Percentiles rank a stretch among this genome's conserved stretches.
Conservation (phyloP, 2,113 vertebrate genomes). For the Austrofundulus limnaeus region DNA sequence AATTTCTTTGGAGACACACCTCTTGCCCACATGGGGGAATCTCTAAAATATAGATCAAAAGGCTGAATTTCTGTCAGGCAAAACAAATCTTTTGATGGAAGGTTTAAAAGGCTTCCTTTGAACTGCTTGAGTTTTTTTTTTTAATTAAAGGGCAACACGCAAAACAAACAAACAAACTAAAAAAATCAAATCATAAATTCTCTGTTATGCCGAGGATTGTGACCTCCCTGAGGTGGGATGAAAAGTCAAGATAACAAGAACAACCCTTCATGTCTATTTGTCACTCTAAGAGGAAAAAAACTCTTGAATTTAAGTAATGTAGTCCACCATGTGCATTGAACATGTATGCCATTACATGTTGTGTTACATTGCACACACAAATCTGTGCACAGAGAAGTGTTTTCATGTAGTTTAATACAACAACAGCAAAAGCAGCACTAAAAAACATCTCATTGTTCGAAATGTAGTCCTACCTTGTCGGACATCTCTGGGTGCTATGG, state of each 20-base stretch:
- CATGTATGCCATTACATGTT: background rate
- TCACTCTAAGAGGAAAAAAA: background rate
- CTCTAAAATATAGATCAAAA: conserved; percentile 70
- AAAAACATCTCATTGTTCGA: background rate
- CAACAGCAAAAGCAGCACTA: background rate
- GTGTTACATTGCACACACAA: background rate
- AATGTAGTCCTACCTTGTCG: conserved; percentile 84
- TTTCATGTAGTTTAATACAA: conserved; percentile 3
- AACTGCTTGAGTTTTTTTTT: conserved; percentile 43
- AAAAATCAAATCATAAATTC: conserved; percentile 57
- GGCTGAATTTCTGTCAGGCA: conserved; percentile 50
- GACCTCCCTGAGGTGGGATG: conserved; percentile 17
- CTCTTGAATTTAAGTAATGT: too few relatives aligned
- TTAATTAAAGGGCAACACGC: conserved; percentile 64
- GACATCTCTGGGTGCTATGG: conserved; percentile 86
- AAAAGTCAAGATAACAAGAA: conserved; percentile 28
- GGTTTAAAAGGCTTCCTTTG: conserved; percentile 51
- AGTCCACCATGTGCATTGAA: background rate
- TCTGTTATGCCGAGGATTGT: conserved; percentile 38
- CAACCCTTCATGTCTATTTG: conserved; percentile 20
- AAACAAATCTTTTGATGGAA: conserved; percentile 68
- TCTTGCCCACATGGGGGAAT: conserved; percentile 45
- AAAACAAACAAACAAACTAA: conserved; percentile 41
- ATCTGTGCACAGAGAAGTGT: background rate
- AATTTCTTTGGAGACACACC: conserved; percentile 34